These are phyloP conservation scores for Tolmerus cingulatus DNA, from an alignment of 2,888 invertebrate genomes.

Conservation along the genomic window DNA sequence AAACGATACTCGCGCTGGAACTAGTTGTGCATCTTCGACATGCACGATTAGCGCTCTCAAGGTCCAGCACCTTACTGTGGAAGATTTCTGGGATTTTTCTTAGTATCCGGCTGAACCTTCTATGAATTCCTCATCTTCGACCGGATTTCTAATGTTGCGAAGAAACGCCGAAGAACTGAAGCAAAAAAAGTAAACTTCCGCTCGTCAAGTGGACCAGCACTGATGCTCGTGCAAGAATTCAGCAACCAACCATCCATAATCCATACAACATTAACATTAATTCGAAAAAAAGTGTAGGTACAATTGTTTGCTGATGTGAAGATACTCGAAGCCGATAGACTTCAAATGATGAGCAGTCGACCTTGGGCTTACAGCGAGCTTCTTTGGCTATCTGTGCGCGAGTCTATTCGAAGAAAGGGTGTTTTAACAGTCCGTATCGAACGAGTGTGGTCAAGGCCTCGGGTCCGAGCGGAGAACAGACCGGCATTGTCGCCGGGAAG, in stretches of 20 bases:
- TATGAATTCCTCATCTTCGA: neutral
- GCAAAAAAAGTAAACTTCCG: neutral
- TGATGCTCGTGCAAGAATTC: neutral
- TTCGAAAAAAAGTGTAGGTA: neutral
- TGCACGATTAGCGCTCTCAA: neutral
- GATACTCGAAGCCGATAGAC: neutral
- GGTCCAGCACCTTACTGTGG: neutral
- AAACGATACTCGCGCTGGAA: neutral
- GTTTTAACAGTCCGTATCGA: neutral
- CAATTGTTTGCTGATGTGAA: neutral
- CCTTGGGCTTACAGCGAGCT: neutral
- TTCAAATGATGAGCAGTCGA: neutral
- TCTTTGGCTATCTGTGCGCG: neutral
- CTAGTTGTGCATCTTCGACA: neutral
- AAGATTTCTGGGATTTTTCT: neutral
- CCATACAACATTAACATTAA: neutral
- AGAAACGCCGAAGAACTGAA: neutral
- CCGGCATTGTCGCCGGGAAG: neutral
- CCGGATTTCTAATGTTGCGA: neutral
- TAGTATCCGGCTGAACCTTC: neutral
- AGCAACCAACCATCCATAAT: neutral
- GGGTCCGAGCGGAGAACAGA: neutral
- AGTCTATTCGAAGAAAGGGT: neutral
- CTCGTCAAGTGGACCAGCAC: neutral
- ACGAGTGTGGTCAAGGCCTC: neutral